Base-by-base conservation (phyloP, 1,140 invertebrate species). In the Trinorchestia longiramus region DNA sequence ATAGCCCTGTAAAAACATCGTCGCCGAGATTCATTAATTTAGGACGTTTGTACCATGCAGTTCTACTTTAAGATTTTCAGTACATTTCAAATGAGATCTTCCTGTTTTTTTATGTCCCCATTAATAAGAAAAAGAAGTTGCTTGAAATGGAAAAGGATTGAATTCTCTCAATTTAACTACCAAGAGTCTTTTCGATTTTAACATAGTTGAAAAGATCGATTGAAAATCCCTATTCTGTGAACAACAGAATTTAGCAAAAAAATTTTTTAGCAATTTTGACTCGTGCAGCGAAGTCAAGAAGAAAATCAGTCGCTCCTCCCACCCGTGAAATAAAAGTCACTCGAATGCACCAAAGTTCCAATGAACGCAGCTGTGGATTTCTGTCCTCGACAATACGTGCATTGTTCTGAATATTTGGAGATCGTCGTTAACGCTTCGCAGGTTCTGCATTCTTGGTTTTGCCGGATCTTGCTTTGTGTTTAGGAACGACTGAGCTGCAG, bases 31-130 rank as follows among this genome's bases (percentile, higher is more conserved):
- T 41, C 11, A 45, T 42, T 44, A 41, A 94, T 47, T 40, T 40
- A 94, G 92, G 43, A 47, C 28, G 92, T 94, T 43, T 94, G 92
- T 45, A 94, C 43, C 43, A 47, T 45, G 92, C 92, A 94, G 92
- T 94, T 94, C 0, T 94, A 94, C 3, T 94, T 45, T 45, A 94
- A 43, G 92, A 94, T 94, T 94, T 94, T 43, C 92, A 94, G 36
- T 94, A 94, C 92, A 94, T 94, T 45, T 94, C 92, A 94, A 91
- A 43, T 91, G 43, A 45, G 92, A 94, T 94, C 28, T 45, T 94
- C 47, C 11, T 17, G 43, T 47, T 45, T 90, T 90, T 87, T 87
- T 90, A 15, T 90, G 41, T 42, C 41, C 41, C 17, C n/a, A 42
- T 19, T 42, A 0, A 90, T 90, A 41, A 90, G 23, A 28, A 42